Conservation (phyloP, 2,113 vertebrate species). For the Eptesicus fuscus region DNA sequence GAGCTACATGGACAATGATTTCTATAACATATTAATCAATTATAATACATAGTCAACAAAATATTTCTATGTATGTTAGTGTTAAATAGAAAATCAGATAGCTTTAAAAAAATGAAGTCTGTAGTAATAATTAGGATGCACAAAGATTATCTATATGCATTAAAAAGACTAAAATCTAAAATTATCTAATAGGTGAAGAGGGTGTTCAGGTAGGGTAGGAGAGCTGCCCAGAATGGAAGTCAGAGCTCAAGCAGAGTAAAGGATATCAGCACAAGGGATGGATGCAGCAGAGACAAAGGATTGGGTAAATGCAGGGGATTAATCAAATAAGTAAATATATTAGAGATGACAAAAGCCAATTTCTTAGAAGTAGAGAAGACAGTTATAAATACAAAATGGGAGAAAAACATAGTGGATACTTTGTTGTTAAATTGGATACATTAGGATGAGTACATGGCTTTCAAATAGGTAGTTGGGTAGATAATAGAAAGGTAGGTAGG, state of each 20-base stretch:
- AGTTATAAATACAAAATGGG: not conserved
- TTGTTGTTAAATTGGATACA: not conserved
- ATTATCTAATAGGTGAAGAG: not conserved
- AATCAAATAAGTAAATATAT: not conserved
- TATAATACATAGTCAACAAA: not conserved
- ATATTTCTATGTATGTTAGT: not conserved
- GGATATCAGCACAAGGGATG: rapidly evolving
- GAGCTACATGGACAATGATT: not conserved
- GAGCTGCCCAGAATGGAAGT: rapidly evolving
- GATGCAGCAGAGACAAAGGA: not conserved
- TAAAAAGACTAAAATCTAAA: not conserved
- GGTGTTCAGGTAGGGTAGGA: rapidly evolving
- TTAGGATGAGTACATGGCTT: not conserved
- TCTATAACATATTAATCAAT: not conserved
- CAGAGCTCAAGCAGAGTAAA: not conserved
- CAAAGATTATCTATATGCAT: not conserved
- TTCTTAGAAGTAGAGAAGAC: not conserved
- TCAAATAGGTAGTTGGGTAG: not conserved
- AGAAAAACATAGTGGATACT: not conserved
- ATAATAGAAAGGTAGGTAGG: not conserved
- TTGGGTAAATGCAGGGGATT: not conserved
- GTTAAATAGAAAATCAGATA: not conserved
- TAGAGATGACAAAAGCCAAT: not conserved
- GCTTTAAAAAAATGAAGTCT: not conserved
- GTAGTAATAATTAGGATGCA: not conserved